A percentile compares a stretch with the other conserved stretches of the same genome.
phyloP scores from a whole-genome alignment of 2,888 invertebrate genomes.

The Torymus auratus region DNA sequence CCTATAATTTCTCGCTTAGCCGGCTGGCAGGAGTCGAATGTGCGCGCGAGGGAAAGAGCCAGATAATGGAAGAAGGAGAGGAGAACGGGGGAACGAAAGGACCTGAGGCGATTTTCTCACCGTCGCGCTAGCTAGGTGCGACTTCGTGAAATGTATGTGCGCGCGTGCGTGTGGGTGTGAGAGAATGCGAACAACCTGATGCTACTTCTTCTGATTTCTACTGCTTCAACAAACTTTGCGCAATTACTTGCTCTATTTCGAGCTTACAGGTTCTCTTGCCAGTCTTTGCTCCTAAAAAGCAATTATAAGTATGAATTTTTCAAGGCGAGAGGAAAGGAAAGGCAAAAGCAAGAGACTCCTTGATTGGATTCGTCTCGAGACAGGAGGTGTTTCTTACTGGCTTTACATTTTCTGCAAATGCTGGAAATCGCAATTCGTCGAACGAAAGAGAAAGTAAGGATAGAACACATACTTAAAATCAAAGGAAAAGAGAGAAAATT shows the following conservation, averaged over 20 bases:
- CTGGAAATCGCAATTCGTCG: slow-evolving; percentile 5
- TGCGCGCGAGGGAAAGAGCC: neutral
- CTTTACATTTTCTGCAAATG: neutral
- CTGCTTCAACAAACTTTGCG: slow-evolving; percentile 4
- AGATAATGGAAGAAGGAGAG: neutral
- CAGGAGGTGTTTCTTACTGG: neutral
- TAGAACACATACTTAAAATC: too few species aligned
- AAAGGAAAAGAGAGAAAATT: too few species aligned
- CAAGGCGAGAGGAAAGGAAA: neutral
- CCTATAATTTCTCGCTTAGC: slow-evolving; percentile 59
- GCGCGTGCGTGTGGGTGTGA: too few species aligned
- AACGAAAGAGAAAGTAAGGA: neutral
- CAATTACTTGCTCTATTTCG: neutral
- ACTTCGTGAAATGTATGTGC: too few species aligned
- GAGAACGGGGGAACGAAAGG: neutral
- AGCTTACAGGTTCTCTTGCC: neutral
- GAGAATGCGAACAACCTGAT: too few species aligned
- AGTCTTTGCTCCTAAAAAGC: neutral
- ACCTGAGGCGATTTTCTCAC: slow-evolving; percentile 8
- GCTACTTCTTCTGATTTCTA: neutral
- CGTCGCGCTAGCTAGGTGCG: neutral
- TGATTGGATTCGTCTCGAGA: neutral
- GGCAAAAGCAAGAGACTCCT: neutral
- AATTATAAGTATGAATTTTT: slow-evolving; percentile 12
- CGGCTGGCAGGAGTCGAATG: slow-evolving; percentile 45